A percentile compares a stretch with the other conserved stretches of the same genome.
These are phyloP conservation scores for Sander lucioperca DNA, from an alignment of 2,113 vertebrate species.

Conservation along the genomic window DNA sequence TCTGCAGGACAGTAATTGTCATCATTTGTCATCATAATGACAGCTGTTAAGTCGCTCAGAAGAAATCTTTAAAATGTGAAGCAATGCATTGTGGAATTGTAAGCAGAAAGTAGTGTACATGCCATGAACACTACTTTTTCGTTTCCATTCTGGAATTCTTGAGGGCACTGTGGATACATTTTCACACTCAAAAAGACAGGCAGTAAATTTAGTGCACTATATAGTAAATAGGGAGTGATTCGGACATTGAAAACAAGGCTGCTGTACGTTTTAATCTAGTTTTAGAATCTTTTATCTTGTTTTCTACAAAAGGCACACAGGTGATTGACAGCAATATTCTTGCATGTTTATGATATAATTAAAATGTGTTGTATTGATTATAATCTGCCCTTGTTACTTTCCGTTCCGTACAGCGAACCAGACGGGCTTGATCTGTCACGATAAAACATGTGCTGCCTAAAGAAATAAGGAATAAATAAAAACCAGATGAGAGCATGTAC, in stretches of 20 bases:
- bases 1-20: no score
- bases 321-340: background rate
- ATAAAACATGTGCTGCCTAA: conserved; percentile 20
- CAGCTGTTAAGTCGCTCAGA: no score
- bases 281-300: background rate
- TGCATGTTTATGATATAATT: background rate
- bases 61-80: no score
- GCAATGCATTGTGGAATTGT: no score
- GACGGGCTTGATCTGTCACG: background rate
- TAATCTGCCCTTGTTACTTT: background rate
- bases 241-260: background rate
- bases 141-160: no score
- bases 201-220: no score
- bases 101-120: no score
- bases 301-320: background rate
- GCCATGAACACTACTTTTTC: no score
- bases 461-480: conserved; percentile 11
- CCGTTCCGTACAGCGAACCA: background rate
- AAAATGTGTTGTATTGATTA: background rate
- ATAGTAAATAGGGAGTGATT: background rate
- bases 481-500: background rate
- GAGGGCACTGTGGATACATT: no score
- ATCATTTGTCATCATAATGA: no score
- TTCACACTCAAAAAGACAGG: no score
- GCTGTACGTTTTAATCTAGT: background rate